Percentiles rank a stretch among this genome's conserved stretches.
Evolutionary conservation across 2,888 invertebrate species (phyloP).

Genomic region (Cecidostiba fungosa): DNA sequence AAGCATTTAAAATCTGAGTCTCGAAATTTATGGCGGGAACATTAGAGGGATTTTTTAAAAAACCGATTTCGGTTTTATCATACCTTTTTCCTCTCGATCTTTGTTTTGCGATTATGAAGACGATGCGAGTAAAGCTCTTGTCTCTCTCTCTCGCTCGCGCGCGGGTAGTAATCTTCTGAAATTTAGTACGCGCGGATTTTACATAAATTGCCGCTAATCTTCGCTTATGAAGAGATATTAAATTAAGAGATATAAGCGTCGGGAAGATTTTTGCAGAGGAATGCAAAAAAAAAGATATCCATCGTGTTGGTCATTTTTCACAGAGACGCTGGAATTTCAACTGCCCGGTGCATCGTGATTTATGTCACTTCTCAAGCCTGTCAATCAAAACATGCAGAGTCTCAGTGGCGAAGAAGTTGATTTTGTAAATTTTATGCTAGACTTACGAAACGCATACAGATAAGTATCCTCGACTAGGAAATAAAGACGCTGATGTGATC

Average conservation of each 20-base stretch:
- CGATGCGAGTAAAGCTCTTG: neutral
- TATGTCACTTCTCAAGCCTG: neutral
- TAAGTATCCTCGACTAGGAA: neutral
- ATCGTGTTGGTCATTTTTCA: neutral
- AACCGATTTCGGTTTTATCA: neutral
- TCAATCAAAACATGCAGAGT: neutral
- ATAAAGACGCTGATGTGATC: neutral
- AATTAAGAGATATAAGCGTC: slow-evolving; percentile 11
- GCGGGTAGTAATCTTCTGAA: slow-evolving; percentile 5
- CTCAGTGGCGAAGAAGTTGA: neutral
- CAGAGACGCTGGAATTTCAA: neutral
- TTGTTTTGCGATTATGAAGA: neutral
- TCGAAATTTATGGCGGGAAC: neutral
- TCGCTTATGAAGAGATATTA: slow-evolving; percentile 13
- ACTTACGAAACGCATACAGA: neutral
- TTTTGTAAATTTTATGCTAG: neutral
- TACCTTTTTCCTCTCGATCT: neutral
- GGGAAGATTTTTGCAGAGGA: neutral
- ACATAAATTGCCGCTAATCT: slow-evolving; percentile 9
- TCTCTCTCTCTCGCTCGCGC: neutral
- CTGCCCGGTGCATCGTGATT: neutral
- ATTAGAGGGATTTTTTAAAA: neutral
- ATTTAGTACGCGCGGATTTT: slow-evolving; percentile 8
- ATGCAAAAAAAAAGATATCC: neutral
- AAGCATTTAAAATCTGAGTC: neutral